phyloP scores from a whole-genome alignment of 1,140 invertebrate genomes.

The Ceratoteleas bidentatus region DNA sequence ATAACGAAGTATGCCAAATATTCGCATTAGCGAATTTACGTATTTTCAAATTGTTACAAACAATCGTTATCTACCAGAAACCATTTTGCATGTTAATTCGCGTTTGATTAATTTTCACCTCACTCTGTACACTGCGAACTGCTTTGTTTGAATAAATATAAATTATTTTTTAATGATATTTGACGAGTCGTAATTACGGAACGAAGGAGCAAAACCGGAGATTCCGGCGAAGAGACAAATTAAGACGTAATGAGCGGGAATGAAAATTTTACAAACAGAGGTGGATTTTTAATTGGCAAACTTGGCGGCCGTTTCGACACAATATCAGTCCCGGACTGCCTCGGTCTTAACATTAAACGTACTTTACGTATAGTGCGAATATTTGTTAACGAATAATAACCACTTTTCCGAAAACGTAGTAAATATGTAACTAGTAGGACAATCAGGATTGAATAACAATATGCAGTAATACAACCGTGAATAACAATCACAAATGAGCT shows the following conservation, averaged over 20 bases:
- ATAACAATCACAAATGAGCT: too few relatives aligned
- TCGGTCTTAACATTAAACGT: neutral
- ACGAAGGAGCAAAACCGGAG: constrained; percentile 13
- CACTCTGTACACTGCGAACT: constrained; percentile 2
- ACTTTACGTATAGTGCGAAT: too few relatives aligned
- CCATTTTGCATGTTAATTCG: too few relatives aligned
- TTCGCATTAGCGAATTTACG: too few relatives aligned
- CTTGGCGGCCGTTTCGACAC: constrained; percentile 5
- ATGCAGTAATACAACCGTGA: too few relatives aligned
- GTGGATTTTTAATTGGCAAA: constrained; percentile 46
- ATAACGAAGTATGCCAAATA: too few relatives aligned
- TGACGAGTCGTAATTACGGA: constrained; percentile 29
- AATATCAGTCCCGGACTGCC: constrained; percentile 2
- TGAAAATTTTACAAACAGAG: constrained; percentile 25
- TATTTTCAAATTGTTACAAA: too few relatives aligned
- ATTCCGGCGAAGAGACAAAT: constrained; percentile 23
- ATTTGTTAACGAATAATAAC: too few relatives aligned
- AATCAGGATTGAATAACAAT: too few relatives aligned
- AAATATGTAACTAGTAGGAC: too few relatives aligned
- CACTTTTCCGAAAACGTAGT: too few relatives aligned
- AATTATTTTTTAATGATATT: constrained; percentile 44
- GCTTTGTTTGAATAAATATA: constrained; percentile 24
- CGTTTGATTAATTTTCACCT: constrained; percentile 21
- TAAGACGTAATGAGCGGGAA: constrained; percentile 25
- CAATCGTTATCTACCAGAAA: too few relatives aligned